These are phyloP conservation scores for Scaptomyza tumidula DNA, from an alignment of 2,888 invertebrate species.

Conservation along the genomic window DNA sequence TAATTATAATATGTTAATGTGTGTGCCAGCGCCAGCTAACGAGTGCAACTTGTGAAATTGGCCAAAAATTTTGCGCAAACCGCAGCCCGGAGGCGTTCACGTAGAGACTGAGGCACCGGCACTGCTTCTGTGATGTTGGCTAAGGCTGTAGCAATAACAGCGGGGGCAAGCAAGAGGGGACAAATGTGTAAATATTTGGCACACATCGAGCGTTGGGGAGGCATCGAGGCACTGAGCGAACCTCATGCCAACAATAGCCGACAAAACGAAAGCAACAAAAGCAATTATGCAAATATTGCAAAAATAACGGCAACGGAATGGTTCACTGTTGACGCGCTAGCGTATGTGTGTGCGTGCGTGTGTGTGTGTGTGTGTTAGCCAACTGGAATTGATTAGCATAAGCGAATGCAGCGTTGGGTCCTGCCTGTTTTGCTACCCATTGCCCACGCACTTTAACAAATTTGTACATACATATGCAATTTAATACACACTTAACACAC, in stretches of 20 bases:
- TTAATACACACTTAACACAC: conserved; percentile 15
- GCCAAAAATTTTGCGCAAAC: conserved; percentile 57
- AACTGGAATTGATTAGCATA: conserved; percentile 62
- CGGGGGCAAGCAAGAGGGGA: too few species aligned
- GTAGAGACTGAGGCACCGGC: conserved; percentile 23
- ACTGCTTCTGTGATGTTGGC: background rate
- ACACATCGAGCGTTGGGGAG: conserved; percentile 27
- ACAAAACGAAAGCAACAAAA: conserved; percentile 70
- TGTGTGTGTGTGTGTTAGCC: conserved; percentile 29
- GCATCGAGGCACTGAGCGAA: conserved; percentile 19
- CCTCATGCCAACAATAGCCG: conserved; percentile 41
- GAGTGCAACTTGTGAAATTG: conserved; percentile 68
- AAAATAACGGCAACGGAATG: conserved; percentile 66
- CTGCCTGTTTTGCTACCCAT: conserved; percentile 31
- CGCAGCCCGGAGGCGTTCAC: conserved; percentile 42
- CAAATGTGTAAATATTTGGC: conserved; percentile 63
- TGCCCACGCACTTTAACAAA: conserved; percentile 31
- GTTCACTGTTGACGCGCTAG: conserved; percentile 21
- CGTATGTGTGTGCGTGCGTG: conserved; percentile 14
- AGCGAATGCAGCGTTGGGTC: conserved; percentile 47
- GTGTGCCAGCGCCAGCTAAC: conserved; percentile 20
- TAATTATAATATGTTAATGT: conserved; percentile 72
- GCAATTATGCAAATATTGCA: conserved; percentile 74
- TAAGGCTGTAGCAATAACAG: too few species aligned
- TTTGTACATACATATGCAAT: conserved; percentile 43